Percentiles rank a stretch among this genome's conserved stretches.
phyloP scores from a whole-genome alignment of 2,113 vertebrate species.

The Litocranius walleri region DNA sequence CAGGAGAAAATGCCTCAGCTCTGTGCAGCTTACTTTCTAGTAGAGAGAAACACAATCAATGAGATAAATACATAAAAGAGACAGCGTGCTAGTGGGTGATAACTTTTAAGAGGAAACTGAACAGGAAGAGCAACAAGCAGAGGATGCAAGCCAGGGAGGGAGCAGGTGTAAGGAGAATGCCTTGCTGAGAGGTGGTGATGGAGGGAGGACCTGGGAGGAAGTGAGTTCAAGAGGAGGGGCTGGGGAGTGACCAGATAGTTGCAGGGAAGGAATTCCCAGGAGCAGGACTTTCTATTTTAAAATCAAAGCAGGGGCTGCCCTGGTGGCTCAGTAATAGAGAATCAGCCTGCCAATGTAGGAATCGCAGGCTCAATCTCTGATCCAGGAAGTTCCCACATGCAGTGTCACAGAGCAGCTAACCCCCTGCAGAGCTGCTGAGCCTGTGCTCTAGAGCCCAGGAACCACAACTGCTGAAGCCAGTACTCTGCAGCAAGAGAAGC shows the following conservation, averaged over 20 bases:
- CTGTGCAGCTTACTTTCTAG: not conserved
- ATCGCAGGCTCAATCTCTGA: not conserved
- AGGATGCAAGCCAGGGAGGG: fast-evolving
- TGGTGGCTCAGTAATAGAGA: not conserved
- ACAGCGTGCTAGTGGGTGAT: not conserved
- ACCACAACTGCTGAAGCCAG: not conserved
- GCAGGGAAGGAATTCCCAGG: not conserved
- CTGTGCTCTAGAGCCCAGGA: not conserved
- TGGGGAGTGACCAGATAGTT: fast-evolving
- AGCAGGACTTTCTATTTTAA: not conserved
- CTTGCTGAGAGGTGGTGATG: not conserved
- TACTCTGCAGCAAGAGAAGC: not conserved
- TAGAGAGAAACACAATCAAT: not conserved
- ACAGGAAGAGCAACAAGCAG: not conserved
- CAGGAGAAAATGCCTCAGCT: not conserved
- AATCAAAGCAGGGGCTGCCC: not conserved
- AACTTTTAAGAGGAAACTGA: not conserved
- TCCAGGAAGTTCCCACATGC: not conserved
- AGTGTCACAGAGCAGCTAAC: not conserved
- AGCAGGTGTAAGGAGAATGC: not conserved
- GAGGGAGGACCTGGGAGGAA: not conserved
- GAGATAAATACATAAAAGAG: not conserved
- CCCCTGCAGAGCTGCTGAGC: not conserved
- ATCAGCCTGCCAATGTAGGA: not conserved
- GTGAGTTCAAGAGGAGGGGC: not conserved